These are phyloP conservation scores for Heptranchias perlo DNA, from an alignment of 2,113 vertebrate genomes.

Conservation along the genomic window DNA sequence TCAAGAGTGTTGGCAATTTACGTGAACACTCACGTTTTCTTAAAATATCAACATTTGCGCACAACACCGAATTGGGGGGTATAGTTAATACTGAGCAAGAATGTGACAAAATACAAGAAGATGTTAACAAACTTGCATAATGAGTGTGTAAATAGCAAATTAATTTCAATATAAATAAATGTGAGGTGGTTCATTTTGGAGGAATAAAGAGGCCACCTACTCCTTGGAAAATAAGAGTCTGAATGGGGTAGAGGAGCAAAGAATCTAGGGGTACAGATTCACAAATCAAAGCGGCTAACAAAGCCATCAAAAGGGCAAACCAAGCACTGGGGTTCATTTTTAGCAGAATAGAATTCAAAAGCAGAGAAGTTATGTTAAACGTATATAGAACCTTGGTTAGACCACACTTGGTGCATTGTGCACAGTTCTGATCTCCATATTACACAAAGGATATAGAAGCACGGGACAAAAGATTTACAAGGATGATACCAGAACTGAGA, in stretches of 20 bases:
- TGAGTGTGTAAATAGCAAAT: no score
- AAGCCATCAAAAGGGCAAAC: background rate
- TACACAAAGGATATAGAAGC: background rate
- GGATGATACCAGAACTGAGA: background rate
- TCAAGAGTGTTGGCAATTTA: background rate
- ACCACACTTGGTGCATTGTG: background rate
- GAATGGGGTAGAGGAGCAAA: background rate
- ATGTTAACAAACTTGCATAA: no score
- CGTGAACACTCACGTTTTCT: background rate
- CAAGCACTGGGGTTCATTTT: background rate
- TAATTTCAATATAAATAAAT: no score
- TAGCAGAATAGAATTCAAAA: background rate
- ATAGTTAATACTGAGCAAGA: no score
- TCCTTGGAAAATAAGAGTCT: background rate
- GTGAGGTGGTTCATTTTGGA: background rate
- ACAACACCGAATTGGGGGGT: no score
- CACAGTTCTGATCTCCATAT: background rate
- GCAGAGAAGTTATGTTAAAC: background rate
- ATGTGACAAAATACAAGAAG: no score
- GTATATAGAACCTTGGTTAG: background rate
- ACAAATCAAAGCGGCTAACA: background rate
- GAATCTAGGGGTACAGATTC: background rate
- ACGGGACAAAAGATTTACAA: background rate
- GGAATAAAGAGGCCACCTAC: no score
- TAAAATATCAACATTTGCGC: background rate